Evolutionary conservation across 2,888 invertebrate species (phyloP), one percentile per base, ranked within the genome.

Genomic region (Alloplasta piceator): DNA sequence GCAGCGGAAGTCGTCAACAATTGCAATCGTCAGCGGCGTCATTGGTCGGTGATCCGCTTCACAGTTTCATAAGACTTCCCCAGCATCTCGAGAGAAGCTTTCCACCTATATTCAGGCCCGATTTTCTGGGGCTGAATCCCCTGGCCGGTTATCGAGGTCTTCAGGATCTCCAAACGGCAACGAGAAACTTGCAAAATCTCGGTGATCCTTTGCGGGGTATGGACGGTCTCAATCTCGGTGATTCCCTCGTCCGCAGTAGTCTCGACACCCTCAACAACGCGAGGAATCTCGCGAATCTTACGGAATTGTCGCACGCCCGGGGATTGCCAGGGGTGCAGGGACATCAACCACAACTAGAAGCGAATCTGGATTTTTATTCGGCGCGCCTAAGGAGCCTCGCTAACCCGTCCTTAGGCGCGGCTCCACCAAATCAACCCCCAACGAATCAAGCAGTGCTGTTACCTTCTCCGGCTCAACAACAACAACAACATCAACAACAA

Each of bases 311-410:
- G 14, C 88, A 88, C 71, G 90, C 90, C 12, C 88, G 92, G 10
- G 89, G 89, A 0, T 83, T 91, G 0, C 85, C 89, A 6, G 86
- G 88, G n/a, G 26, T 26, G 3, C 90, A 90, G 70, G 85, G 87
- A 55, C 95, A 95, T 92, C 95, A 95, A 86, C 94, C 96, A 86
- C 95, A 95, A 92, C 93, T 96, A 89, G 97, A 96, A 94, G 96
- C 97, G 92, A 97, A 97, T 94, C 96, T 98, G 95, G 98, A 98
- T 96, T 98, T 98, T 96, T 99, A 98, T 96, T 98, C 98, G 94
- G 98, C 98, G 96, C 96, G 98, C 95, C 96, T 98, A 95, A 97
- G 98, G 95, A 98, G 98, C 95, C 96, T 98, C 95, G 98, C 98
- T 94, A 97, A 97, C 94, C 97, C 97, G 95, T 97, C 97, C 95